Percentiles rank a stretch among this genome's conserved stretches.
Evolutionary conservation across 2,113 vertebrate genomes (phyloP).

Genomic region (Numenius arquata): DNA sequence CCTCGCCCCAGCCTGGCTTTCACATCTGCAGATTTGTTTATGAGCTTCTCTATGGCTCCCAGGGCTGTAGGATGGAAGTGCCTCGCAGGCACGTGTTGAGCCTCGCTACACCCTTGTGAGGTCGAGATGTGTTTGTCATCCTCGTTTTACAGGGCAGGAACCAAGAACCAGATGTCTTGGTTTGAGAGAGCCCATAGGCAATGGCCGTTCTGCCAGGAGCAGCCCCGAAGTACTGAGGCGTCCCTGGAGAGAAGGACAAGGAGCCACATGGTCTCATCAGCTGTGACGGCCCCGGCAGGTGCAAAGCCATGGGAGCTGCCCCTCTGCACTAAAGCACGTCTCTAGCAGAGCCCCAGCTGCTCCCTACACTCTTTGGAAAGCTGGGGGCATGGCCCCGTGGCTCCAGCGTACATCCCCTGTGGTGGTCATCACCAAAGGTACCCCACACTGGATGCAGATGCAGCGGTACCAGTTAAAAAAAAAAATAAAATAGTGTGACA

Average conservation of each 20-base stretch:
- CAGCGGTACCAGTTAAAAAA: neutral
- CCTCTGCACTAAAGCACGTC: neutral
- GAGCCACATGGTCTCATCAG: neutral
- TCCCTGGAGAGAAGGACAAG: neutral
- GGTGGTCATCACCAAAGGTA: neutral
- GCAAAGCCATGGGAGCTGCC: neutral
- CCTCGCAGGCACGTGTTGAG: neutral
- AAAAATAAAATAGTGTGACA: neutral
- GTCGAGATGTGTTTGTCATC: slow-evolving; percentile 10
- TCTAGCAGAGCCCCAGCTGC: accelerated
- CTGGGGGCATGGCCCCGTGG: accelerated
- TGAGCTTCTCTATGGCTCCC: slow-evolving; percentile 2
- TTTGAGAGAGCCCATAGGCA: neutral
- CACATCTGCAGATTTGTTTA: slow-evolving; percentile 9
- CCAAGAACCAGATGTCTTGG: slow-evolving; percentile 6
- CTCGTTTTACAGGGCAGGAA: neutral
- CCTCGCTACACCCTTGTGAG: neutral
- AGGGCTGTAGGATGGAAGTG: neutral
- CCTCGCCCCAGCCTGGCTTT: neutral
- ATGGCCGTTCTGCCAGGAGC: neutral
- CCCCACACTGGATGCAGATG: no score
- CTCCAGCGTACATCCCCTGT: accelerated
- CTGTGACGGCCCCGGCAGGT: neutral
- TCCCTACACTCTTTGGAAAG: neutral
- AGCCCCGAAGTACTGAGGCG: neutral